These are phyloP conservation scores for Harpalus rufipes DNA, from an alignment of 2,888 invertebrate genomes.

Conservation along the genomic window DNA sequence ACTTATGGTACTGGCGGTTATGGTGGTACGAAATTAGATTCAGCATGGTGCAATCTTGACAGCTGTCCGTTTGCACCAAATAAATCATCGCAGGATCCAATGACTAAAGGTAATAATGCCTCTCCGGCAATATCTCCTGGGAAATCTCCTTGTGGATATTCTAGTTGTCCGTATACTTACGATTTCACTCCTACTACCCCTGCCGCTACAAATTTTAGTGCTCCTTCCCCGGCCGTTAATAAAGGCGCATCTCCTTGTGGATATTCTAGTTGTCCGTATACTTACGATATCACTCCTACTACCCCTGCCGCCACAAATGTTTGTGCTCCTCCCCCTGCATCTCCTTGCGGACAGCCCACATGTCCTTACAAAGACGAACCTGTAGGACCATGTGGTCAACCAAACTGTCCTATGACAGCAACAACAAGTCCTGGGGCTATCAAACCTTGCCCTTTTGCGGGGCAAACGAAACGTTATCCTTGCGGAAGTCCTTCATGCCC, in stretches of 20 bases:
- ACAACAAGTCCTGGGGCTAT: slow-evolving; percentile 37
- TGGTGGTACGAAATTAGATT: too few relatives aligned
- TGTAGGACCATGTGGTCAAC: slow-evolving; percentile 17
- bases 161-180: slow-evolving; percentile 32
- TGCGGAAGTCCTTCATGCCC: slow-evolving; percentile 59
- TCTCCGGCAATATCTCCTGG: not conserved
- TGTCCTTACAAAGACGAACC: slow-evolving; percentile 26
- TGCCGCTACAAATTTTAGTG: not conserved
- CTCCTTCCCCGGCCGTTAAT: not conserved
- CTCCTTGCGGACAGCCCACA: not conserved
- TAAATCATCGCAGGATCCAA: not conserved
- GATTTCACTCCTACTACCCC: not conserved
- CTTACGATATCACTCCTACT: not conserved
- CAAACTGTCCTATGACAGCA: not conserved
- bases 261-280: slow-evolving; percentile 30
- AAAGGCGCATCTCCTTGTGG: not conserved
- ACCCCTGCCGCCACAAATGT: not conserved
- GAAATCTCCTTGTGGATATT: not conserved
- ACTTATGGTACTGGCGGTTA: too few relatives aligned
- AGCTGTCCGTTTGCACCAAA: not conserved
- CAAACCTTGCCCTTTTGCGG: slow-evolving; percentile 49
- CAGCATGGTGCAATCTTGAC: too few relatives aligned
- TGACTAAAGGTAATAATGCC: not conserved
- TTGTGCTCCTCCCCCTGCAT: too few relatives aligned
- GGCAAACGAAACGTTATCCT: slow-evolving; percentile 30